These are phyloP conservation scores for Nixonia krombeini DNA, from an alignment of 1,140 invertebrate genomes.

Conservation along the genomic window DNA sequence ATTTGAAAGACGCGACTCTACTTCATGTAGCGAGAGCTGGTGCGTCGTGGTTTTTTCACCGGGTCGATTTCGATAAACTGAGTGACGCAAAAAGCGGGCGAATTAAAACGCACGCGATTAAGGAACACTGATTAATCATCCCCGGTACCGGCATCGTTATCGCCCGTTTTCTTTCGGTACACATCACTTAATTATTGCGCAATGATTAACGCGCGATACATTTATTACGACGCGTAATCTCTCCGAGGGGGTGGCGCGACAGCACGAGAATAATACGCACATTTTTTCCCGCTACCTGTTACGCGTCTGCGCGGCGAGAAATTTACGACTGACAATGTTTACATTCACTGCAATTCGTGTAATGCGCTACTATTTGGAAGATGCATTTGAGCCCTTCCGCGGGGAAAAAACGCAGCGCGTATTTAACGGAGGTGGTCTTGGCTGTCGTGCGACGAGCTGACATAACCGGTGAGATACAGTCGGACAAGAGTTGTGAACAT, in stretches of 20 bases:
- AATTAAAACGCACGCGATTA: background rate
- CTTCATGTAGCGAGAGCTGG: background rate
- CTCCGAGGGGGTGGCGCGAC: no score
- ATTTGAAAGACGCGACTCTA: slow-evolving; percentile 23
- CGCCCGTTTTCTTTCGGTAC: no score
- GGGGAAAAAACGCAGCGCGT: background rate
- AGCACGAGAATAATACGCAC: background rate
- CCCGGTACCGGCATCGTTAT: no score
- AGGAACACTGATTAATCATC: no score
- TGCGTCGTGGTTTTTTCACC: background rate
- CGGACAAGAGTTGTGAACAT: background rate
- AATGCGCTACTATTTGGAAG: background rate
- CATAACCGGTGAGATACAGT: background rate
- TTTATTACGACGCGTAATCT: no score
- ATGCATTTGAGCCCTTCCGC: background rate
- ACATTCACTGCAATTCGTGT: background rate
- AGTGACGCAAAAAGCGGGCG: background rate
- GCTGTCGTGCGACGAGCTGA: no score
- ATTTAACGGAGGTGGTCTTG: background rate
- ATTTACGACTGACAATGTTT: background rate
- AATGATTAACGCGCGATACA: no score
- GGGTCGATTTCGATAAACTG: background rate
- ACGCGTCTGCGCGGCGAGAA: background rate
- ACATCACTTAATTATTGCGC: no score
- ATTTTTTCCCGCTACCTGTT: background rate